Conservation (phyloP, 1,140 invertebrate genomes). For the Zaprionus taronus region DNA sequence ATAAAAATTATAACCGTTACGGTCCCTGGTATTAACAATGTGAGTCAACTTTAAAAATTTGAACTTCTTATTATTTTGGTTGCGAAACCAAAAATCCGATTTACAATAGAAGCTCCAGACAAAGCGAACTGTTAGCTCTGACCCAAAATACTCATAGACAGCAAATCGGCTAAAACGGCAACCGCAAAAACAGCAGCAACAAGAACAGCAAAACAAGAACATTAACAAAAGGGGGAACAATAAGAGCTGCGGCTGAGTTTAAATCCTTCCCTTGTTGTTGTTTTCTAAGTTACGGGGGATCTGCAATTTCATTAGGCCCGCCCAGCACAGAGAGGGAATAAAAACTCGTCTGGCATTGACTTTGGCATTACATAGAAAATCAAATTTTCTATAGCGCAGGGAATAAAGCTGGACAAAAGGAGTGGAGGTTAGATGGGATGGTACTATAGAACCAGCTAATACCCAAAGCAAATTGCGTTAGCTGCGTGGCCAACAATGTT, state of each 20-base stretch:
- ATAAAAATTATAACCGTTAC: too few relatives aligned
- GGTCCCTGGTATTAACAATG: not conserved
- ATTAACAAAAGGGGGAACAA: slow-evolving; percentile 9
- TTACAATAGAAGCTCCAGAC: slow-evolving; percentile 40
- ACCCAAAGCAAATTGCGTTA: not conserved
- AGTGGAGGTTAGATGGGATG: not conserved
- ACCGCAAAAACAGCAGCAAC: not conserved
- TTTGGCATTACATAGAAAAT: slow-evolving; percentile 20
- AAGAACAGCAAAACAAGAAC: slow-evolving; percentile 5
- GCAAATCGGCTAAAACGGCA: slow-evolving; percentile 13
- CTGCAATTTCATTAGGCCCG: slow-evolving; percentile 51
- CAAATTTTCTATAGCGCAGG: slow-evolving; percentile 13
- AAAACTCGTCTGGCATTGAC: slow-evolving; percentile 31
- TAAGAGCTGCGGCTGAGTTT: slow-evolving; percentile 12
- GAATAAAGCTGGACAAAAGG: too few relatives aligned
- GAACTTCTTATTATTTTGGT: not conserved
- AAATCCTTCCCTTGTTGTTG: slow-evolving; percentile 25
- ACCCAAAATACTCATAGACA: slow-evolving; percentile 27
- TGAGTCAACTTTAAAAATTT: not conserved
- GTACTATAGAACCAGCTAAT: not conserved
- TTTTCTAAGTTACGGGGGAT: slow-evolving; percentile 24
- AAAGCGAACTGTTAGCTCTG: slow-evolving; percentile 30
- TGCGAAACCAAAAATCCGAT: slow-evolving; percentile 23
- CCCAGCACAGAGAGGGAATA: not conserved
- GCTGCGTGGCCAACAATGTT: not conserved